Conservation (phyloP, 1,140 invertebrate genomes). For the Sesamia nonagrioides region DNA sequence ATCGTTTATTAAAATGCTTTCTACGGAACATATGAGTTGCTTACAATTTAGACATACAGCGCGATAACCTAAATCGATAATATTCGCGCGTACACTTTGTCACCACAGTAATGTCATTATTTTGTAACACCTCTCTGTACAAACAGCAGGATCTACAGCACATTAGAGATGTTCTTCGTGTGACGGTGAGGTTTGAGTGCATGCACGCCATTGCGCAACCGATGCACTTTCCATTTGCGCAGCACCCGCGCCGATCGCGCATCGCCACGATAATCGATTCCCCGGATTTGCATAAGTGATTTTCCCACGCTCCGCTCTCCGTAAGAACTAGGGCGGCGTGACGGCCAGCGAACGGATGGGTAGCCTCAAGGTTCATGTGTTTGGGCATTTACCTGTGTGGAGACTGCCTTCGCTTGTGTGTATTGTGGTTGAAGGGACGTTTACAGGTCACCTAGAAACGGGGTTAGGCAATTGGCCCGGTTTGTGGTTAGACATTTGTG, state of each 20-base stretch:
- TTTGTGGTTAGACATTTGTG: slow-evolving; percentile 42
- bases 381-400: slow-evolving; percentile 34
- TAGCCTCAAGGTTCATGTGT: slow-evolving; percentile 61
- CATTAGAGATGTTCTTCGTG: slow-evolving; percentile 54
- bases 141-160: slow-evolving; percentile 22
- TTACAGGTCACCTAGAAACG: slow-evolving; percentile 5
- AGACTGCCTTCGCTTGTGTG: not conserved
- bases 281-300: slow-evolving; percentile 80
- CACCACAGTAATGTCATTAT: not conserved
- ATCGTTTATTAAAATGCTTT: no score
- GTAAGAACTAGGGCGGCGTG: slow-evolving; percentile 71
- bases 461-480: slow-evolving; percentile 34
- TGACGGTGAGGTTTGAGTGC: slow-evolving; percentile 45
- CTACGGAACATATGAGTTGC: no score
- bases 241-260: slow-evolving; percentile 69
- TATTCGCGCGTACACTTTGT: not conserved
- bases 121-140: slow-evolving; percentile 17
- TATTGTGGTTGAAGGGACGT: slow-evolving; percentile 36
- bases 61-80: not conserved
- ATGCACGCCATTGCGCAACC: slow-evolving; percentile 65
- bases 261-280: slow-evolving; percentile 79
- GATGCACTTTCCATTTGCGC: slow-evolving; percentile 81
- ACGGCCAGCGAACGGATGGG: slow-evolving; percentile 74
- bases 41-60: not conserved
- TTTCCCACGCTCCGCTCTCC: slow-evolving; percentile 75